Conservation (phyloP, 2,888 invertebrate species). For the Thecophora atra region DNA sequence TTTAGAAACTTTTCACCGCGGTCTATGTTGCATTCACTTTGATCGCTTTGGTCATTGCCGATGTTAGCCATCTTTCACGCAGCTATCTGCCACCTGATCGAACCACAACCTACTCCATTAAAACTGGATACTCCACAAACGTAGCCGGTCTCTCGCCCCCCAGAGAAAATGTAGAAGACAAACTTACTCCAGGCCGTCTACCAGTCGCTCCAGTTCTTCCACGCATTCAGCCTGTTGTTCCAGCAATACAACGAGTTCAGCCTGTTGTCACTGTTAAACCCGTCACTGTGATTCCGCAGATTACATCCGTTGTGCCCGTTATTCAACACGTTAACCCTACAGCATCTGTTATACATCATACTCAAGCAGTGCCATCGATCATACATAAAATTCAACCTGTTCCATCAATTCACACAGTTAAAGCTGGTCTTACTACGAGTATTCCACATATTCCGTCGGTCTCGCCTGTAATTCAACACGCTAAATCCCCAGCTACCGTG, state of each 20-base stretch:
- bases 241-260: constrained; percentile 28
- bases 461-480: not conserved
- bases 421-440: not conserved
- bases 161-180: not conserved
- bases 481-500: too few relatives aligned
- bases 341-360: constrained; percentile 2
- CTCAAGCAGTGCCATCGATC: not conserved
- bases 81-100: constrained; percentile 53
- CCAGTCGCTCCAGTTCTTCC: constrained; percentile 31
- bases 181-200: not conserved
- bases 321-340: not conserved
- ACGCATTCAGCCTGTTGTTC: constrained; percentile 25
- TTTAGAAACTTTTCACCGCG: constrained; percentile 48
- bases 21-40: constrained; percentile 44
- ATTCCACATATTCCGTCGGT: not conserved
- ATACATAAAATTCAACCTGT: not conserved
- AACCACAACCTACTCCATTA: constrained; percentile 20
- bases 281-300: too few relatives aligned
- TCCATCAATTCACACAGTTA: not conserved
- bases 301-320: constrained; percentile 1
- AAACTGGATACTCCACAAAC: constrained; percentile 24
- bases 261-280: constrained; percentile 24
- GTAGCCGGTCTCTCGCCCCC: not conserved
- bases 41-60: constrained; percentile 46
- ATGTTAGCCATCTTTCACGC: constrained; percentile 55